Evolutionary conservation across 1,140 invertebrate species (phyloP), one percentile per base, ranked within the genome.

Genomic region (Hormaphis cornu): DNA sequence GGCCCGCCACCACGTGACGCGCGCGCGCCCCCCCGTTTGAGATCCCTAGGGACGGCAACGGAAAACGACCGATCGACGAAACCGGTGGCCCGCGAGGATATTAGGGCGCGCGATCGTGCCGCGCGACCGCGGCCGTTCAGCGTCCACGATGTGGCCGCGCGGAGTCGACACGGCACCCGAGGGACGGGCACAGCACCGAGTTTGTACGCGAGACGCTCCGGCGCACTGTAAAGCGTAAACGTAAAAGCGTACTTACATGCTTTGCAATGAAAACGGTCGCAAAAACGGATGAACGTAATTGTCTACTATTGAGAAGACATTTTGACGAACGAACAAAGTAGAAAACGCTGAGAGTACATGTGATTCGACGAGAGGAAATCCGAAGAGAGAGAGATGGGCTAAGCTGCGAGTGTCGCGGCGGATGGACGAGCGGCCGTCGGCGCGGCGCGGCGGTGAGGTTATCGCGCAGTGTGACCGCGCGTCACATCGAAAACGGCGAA

Each of bases 351-450:
- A 63, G 14, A 66, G 61, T 66, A 66, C 61, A 66, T 66, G 61
- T 66, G 61, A 66, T 66, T 66, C 35, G 61, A 20, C 61, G 42
- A 66, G 61, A 66, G 61, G 61, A 66, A 66, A 46, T 66, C 61
- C 10, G 44, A 66, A 66, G 61, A 66, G 61, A 66, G 44, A 66
- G 61, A 61, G n/a, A 42, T 14, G 8, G 22, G 58, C 28, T 48
- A 28, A 44, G 61, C 18, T 50, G 28, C 22, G 26, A 24, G 61
- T 50, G 50, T 66, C 46, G 61, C 44, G 28, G 48, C 33, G 20
- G 50, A 66, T 66, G 44, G 61, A 66, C 61, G 20, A 66, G 30
- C 44, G 30, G 48, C 50, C 20, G 6, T 16, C 6, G 6, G 12
- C 18, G 8, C n/a, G n/a, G n/a, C n/a, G n/a, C n/a, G n/a, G n/a